Evolutionary conservation across 37 sponge, comb jelly and placozoan species (phyloP), one percentile per base, ranked within the genome.

Genomic region (Lycopodina hypogea): DNA sequence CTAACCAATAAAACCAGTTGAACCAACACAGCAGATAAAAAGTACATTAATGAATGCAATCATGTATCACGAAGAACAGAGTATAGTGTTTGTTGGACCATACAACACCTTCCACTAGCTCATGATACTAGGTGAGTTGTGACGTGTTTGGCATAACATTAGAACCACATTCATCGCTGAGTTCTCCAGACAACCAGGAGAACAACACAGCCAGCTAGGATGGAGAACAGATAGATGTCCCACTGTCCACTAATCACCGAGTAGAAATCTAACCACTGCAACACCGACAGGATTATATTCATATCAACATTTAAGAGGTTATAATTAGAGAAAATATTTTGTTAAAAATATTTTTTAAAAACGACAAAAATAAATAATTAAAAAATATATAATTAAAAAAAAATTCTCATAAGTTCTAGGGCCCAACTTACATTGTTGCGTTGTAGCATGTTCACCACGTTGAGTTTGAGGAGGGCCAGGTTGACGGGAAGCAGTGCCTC

Each of bases 401-500:
- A 67, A 11, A 35, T 14, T 6, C 8, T 1, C 26, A 35, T 66
- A 32, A 66, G 71, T 19, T 42, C 12, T 62, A 63, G 50, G 17
- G 18, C 34, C 28, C 59, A 1, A 59, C 83, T 81, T 69, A 74
- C 64, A 18, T 42, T 24, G 24, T 71, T 48, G 12, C 0, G 7
- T 19, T 56, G 41, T 55, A 65, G 69, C 66, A 77, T 83, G 63
- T 84, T 56, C 42, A 56, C n/a, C 9, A 72, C 2, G 67, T 87
- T 87, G 11, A 98, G 78, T 39, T 91, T 91, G 18, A 96, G 56
- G 33, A 96, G 82, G 23, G 99, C 96, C 26, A 98, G 74, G 48
- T 81, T 82, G 19, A 91, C 94, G 42, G 99, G 96, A 23, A 95
- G 81, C 17, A 76, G 41, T 39, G 99, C 96, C 38, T 93, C 99